A percentile compares a stretch with the other conserved stretches of the same genome.
Evolutionary conservation across 1,140 invertebrate species (phyloP).

Genomic region (Acromyrmex charruanus): DNA sequence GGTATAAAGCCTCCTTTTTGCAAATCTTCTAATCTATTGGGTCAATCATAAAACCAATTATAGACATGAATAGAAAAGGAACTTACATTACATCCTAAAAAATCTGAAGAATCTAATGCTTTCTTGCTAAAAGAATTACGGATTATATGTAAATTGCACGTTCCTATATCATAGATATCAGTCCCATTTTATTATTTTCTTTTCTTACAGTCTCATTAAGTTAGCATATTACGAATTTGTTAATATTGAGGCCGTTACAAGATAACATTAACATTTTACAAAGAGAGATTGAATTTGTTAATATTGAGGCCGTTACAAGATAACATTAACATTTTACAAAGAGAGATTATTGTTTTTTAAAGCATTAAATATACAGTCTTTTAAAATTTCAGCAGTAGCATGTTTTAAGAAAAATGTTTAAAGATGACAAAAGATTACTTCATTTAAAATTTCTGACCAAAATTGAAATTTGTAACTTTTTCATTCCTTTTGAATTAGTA

Average conservation of each 20-base stretch:
- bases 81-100: not conserved
- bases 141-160: not conserved
- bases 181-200: not conserved
- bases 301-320: too few species aligned
- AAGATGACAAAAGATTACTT: too few species aligned
- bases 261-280: too few species aligned
- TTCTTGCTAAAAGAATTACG: not conserved
- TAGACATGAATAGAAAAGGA: not conserved
- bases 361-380: not conserved
- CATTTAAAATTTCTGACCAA: too few species aligned
- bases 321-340: too few species aligned
- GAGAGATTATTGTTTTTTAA: not conserved
- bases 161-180: not conserved
- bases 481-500: too few species aligned
- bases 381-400: not conserved
- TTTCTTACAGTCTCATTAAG: not conserved
- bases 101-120: not conserved
- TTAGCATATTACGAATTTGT: not conserved
- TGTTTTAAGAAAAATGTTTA: not conserved
- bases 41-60: not conserved
- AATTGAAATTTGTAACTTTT: too few species aligned
- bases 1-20: too few species aligned
- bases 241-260: not conserved
- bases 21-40: not conserved
- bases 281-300: not conserved